A percentile compares a stretch with the other conserved stretches of the same genome.
These are phyloP conservation scores for Ceyx margarethae DNA, from an alignment of 2,113 vertebrate genomes.

Conservation along the genomic window DNA sequence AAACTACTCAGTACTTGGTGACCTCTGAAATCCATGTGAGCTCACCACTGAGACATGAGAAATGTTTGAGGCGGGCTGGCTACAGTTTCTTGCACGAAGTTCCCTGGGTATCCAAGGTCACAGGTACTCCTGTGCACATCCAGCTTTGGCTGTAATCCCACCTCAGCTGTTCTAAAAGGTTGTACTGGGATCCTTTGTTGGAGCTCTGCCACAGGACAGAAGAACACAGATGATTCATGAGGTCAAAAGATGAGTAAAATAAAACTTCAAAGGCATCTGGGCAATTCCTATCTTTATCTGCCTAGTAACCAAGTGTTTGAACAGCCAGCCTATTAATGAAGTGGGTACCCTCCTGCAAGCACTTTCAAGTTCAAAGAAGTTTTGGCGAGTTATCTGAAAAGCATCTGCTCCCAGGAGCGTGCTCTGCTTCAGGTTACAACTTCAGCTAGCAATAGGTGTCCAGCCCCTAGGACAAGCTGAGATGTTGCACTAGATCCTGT, in stretches of 20 bases:
- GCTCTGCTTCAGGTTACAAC: background rate
- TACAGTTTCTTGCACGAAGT: background rate
- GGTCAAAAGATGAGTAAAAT: background rate
- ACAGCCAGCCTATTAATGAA: background rate
- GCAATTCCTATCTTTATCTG: slow-evolving; percentile 30
- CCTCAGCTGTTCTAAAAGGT: slow-evolving; percentile 3
- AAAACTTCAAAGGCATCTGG: slow-evolving; percentile 35
- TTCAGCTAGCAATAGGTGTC: too few species aligned
- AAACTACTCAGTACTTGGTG: background rate
- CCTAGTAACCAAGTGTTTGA: background rate
- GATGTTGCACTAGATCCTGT: background rate
- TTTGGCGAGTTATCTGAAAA: background rate
- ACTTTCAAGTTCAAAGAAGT: background rate
- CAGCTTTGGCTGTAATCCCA: background rate
- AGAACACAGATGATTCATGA: background rate
- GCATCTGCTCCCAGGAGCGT: background rate
- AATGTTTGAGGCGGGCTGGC: background rate
- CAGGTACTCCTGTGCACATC: accelerated
- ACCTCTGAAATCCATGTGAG: background rate
- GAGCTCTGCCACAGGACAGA: background rate
- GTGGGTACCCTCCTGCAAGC: background rate
- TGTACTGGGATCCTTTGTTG: background rate
- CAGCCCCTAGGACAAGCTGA: background rate
- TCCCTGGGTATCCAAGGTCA: background rate
- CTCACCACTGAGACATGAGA: background rate